These are phyloP conservation scores for Hydrochoerus hydrochaeris DNA, from an alignment of 2,113 vertebrate genomes.

Conservation along the genomic window DNA sequence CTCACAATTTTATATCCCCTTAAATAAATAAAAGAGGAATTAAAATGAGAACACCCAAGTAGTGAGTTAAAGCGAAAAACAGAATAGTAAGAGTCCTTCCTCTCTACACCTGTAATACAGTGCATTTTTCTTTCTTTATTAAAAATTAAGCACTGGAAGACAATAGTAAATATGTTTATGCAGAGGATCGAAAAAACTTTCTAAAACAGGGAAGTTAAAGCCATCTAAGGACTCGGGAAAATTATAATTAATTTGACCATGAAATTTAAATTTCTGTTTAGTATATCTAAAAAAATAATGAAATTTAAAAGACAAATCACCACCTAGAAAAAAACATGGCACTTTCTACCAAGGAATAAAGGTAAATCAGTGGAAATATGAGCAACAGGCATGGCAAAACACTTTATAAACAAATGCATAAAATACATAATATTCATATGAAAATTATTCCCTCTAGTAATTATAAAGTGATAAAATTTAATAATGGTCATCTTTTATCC, in stretches of 20 bases:
- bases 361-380: neutral
- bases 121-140: neutral
- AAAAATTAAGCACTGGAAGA: neutral
- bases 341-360: constrained; percentile 7
- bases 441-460: neutral
- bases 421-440: neutral
- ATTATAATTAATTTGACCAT: neutral
- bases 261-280: neutral
- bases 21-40: neutral
- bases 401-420: neutral
- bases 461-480: constrained; percentile 7
- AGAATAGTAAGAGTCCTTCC: neutral
- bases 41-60: neutral
- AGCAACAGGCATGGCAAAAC: neutral
- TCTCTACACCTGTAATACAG: neutral
- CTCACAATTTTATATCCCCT: neutral
- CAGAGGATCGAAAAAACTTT: neutral
- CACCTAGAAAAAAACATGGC: neutral
- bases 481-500: neutral
- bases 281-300: neutral
- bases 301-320: constrained; percentile 24
- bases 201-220: neutral
- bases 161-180: constrained; percentile 29
- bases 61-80: neutral
- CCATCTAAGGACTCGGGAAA: neutral